Base-by-base conservation (phyloP, 2,797 vertebrate species). In the Paedocypris micromegethes region DNA sequence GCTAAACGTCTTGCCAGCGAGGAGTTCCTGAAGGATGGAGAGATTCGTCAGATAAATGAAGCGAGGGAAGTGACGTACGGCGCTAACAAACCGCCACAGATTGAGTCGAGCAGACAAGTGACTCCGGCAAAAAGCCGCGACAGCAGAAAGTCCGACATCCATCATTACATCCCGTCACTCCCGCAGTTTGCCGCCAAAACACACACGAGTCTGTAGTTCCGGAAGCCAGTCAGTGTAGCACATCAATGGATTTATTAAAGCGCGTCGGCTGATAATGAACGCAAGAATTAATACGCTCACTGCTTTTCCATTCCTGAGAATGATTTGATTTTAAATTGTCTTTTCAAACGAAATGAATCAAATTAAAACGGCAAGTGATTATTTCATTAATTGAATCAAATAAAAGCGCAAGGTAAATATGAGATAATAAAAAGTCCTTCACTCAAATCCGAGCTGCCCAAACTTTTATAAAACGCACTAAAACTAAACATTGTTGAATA, bases 81-180 rank as follows among this genome's bases (percentile, higher is more conserved):
- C 61, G 66, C 37, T 63, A 75, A 70, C 54, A 73, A 61, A 70
- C 44, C 23, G 53, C 53, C 60, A 66, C 57, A 68, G 64, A 70
- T 73, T 75, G 67, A 58, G 63, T 56, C 46, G 59, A 46, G 67
- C 46, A 64, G 55, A 75, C 70, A 73, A 75, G 62, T 70, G 73
- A 39, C 39, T 54, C 7, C 64, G 50, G 43, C n/a, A 72, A 72
- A 73, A 73, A 50, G 43, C 6, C 42, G 49, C 53, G 70, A 71
- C 64, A 73, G 60, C 64, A 53, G 44, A 67, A 67, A 78, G 64
- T 8, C 48, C 50, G 57, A 37, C 54, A 46, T 42, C 54, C 46
- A 66, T 51, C 8, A 67, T 39, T 41, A 60, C 41, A 43, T 7
- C 38, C 4, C 49, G 39, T 55, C 40, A 5, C 50, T 58, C 6